Evolutionary conservation across 2,113 vertebrate species (phyloP).

Genomic region (Neopipo cinnamomea): DNA sequence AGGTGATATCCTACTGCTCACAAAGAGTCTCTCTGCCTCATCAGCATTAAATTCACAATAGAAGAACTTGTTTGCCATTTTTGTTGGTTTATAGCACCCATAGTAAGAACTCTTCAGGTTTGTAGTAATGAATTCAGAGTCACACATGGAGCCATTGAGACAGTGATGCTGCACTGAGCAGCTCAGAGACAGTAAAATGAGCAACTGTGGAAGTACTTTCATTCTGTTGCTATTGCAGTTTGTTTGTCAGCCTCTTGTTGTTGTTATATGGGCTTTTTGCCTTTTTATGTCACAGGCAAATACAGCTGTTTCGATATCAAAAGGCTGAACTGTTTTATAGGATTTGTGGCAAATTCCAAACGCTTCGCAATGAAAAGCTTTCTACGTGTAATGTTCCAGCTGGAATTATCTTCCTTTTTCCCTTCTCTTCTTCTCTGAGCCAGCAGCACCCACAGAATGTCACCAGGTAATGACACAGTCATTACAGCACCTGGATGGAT

Average conservation of each 20-base stretch:
- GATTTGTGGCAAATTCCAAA: constrained; percentile 42
- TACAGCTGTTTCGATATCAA: constrained; percentile 7
- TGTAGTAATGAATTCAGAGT: background rate
- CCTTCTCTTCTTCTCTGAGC: background rate
- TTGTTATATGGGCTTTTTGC: background rate
- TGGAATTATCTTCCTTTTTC: constrained; percentile 40
- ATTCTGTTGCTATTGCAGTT: background rate
- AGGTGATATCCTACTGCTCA: background rate
- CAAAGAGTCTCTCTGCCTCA: background rate
- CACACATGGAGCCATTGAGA: background rate
- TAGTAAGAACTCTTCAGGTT: background rate
- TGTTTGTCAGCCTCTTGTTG: background rate
- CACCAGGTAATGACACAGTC: background rate
- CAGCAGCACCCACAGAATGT: background rate
- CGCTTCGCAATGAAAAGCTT: constrained; percentile 44
- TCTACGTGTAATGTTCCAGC: constrained; percentile 45
- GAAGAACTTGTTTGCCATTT: background rate
- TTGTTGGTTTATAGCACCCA: background rate
- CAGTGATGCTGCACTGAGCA: background rate
- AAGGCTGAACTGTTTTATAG: constrained; percentile 17
- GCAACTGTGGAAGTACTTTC: background rate
- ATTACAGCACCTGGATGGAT: background rate
- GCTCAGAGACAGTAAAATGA: background rate
- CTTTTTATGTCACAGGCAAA: constrained; percentile 22
- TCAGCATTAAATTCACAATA: background rate